These are phyloP conservation scores for Grallaria varia DNA, from an alignment of 2,113 vertebrate genomes.

Conservation along the genomic window DNA sequence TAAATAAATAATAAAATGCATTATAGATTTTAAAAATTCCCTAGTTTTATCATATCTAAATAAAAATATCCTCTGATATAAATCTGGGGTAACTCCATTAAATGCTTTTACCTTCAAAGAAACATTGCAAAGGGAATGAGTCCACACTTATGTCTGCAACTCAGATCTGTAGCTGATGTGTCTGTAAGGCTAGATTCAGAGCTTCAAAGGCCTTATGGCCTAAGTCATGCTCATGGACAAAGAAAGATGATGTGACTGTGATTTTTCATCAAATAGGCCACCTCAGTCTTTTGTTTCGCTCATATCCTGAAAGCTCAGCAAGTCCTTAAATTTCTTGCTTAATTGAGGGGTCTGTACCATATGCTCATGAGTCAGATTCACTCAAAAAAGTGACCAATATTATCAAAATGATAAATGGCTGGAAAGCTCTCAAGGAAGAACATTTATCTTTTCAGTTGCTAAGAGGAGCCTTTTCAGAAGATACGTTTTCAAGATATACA, in stretches of 20 bases:
- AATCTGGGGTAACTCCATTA: not conserved
- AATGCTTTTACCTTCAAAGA: not conserved
- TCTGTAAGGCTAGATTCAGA: not conserved
- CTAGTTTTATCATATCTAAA: not conserved
- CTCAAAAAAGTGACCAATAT: constrained; percentile 33
- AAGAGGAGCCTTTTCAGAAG: not conserved
- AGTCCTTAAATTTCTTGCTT: constrained; percentile 1
- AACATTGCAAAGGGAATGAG: not conserved
- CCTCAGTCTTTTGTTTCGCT: not conserved
- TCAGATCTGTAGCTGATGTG: not conserved
- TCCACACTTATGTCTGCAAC: not conserved
- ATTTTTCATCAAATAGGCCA: not conserved
- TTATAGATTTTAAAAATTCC: not conserved
- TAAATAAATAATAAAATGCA: not conserved
- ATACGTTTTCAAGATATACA: not conserved
- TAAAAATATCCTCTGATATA: not conserved
- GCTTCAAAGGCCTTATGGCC: not conserved
- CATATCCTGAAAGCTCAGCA: constrained; percentile 6
- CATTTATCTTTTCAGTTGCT: constrained; percentile 27
- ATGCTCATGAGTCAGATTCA: constrained; percentile 16
- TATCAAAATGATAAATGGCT: constrained; percentile 30
- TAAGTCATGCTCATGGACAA: not conserved
- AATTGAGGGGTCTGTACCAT: constrained; percentile 3
- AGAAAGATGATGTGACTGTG: not conserved
- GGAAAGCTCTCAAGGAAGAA: not conserved